Base-by-base conservation (phyloP, 1,140 invertebrate species). In the Macrobrachium nipponense region DNA sequence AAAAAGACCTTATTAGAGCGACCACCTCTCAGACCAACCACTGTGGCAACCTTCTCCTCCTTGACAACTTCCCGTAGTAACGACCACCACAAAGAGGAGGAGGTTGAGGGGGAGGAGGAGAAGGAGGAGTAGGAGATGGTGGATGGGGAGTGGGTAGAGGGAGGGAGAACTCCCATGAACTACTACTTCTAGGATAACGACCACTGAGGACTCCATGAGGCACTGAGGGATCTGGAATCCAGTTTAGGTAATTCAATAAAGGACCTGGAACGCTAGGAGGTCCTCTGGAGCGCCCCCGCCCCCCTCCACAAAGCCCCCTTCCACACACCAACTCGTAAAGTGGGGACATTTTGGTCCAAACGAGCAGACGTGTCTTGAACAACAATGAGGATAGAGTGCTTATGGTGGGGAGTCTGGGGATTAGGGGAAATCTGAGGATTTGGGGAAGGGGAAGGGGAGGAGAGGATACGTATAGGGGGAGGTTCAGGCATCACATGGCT, bases 231-330 rank as follows among this genome's bases (percentile, higher is more conserved):
- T 27, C 80, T 51, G 44, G 80, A 82, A 82, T 82, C 80, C 70
- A 82, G 80, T 82, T 82, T 82, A 68, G 80, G 80, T 82, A 82
- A 82, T 82, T 72, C 80, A 82, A 82, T 82, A 82, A 82, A 51
- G 80, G 27, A 60, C 44, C 36, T 44, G 44, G 66, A 70, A 51
- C 23, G 44, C 51, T 58, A 20, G 27, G 15, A 17, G 20, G 23
- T 23, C 23, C 70, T 72, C 59, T 68, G 20, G 23, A 60, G 23
- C 43, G 20, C 60, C 44, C 61, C 58, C 8, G 27, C 61, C 58
- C 17, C 70, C 70, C n/a, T 23, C 70, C n/a, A 23, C 15, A n/a
- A 20, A n/a, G 17, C 27, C n/a, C 27, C 70, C 27, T 36, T 73
- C n/a, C 70, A 23, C 70, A 23, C 70, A 73, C 70, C n/a, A 23